These are phyloP conservation scores for Brachypteracias leptosomus DNA, from an alignment of 2,113 vertebrate species.

Conservation along the genomic window DNA sequence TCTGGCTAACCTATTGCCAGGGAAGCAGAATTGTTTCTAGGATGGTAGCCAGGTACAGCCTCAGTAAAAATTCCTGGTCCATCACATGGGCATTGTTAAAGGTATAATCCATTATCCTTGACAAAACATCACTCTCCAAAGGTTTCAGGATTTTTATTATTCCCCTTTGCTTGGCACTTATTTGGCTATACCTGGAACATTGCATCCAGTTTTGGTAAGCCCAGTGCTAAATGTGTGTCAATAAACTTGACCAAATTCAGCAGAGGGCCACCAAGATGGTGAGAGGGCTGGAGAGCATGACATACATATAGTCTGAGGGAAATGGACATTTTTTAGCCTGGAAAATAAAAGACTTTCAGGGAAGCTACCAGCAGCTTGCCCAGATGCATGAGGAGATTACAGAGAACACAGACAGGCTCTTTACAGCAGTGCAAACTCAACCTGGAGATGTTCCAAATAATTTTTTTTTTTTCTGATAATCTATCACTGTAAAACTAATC, in stretches of 20 bases:
- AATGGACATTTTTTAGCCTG: neutral
- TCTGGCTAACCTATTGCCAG: neutral
- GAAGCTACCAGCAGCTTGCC: neutral
- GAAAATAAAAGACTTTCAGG: neutral
- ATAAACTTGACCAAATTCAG: neutral
- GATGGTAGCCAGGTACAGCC: neutral
- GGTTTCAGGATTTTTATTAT: neutral
- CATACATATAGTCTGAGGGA: neutral
- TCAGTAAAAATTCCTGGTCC: neutral
- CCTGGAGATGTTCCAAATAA: neutral
- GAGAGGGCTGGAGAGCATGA: neutral
- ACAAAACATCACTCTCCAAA: neutral
- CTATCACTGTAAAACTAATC: neutral
- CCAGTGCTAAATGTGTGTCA: neutral
- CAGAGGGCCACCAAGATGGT: neutral
- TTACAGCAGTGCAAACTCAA: neutral
- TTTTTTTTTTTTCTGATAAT: too few species aligned
- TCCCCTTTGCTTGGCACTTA: neutral
- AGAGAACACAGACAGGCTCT: neutral
- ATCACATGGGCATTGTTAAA: neutral
- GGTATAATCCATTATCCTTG: neutral
- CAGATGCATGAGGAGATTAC: neutral
- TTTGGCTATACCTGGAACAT: neutral
- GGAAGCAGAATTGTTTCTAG: neutral
- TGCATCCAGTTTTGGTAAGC: neutral